Evolutionary conservation across 2,113 vertebrate genomes (phyloP).

Genomic region (Oncorhynchus tshawytscha): DNA sequence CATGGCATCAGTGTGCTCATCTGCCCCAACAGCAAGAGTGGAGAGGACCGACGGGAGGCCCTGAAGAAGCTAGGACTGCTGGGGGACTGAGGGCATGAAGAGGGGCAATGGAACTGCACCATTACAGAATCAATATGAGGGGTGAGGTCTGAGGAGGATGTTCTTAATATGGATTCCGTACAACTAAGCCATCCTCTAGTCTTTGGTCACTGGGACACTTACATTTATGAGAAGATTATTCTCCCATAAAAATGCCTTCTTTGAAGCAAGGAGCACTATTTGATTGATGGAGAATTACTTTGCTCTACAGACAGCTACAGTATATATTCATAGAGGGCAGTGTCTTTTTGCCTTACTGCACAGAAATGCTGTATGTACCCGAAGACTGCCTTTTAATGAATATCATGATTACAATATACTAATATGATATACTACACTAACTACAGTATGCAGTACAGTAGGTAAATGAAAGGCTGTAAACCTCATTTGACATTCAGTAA

Average conservation of each 20-base stretch:
- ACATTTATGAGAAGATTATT: not conserved
- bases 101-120: not conserved
- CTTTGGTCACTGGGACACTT: not conserved
- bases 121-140: no score
- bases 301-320: conserved; percentile 18
- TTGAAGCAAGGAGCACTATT: not conserved
- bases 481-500: not conserved
- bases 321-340: conserved; percentile 15
- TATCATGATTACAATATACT: not conserved
- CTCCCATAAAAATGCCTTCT: not conserved
- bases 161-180: not conserved
- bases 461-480: not conserved
- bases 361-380: conserved; percentile 10
- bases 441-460: conserved; percentile 3
- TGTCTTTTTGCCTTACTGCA: conserved; percentile 12
- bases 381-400: not conserved
- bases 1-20: conserved; percentile 86
- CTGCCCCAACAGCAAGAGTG: conserved; percentile 73
- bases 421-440: not conserved
- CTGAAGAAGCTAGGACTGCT: conserved; percentile 88
- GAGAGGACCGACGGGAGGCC: conserved; percentile 76
- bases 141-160: no score
- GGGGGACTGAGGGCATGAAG: conserved; percentile 74
- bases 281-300: not conserved
- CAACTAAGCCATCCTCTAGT: not conserved